phyloP scores from a whole-genome alignment of 2,113 vertebrate genomes.

The Microtus richardsoni region DNA sequence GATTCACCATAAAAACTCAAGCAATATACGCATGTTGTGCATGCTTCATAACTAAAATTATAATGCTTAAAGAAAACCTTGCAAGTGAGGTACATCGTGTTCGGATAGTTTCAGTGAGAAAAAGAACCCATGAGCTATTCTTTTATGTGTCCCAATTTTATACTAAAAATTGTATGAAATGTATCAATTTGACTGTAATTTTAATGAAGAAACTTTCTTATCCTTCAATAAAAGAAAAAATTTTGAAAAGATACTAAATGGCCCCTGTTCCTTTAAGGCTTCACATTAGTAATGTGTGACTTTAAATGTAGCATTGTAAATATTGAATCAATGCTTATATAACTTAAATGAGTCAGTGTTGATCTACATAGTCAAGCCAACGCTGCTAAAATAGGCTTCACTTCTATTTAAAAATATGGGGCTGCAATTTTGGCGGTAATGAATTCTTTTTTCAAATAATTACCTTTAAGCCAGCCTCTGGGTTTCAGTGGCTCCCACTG shows the following conservation, averaged over 20 bases:
- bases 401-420: conserved; percentile 45
- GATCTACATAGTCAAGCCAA: conserved; percentile 63
- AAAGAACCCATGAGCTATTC: neutral
- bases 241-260: conserved; percentile 23
- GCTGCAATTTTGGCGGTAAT: conserved; percentile 42
- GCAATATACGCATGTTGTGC: neutral
- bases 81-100: neutral
- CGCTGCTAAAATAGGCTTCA: conserved; percentile 63
- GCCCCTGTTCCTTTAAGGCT: conserved; percentile 18
- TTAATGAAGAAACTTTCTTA: conserved; percentile 25
- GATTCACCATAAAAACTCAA: conserved; percentile 5
- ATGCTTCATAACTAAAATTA: conserved; percentile 18
- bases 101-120: neutral
- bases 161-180: conserved; percentile 8
- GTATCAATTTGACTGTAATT: neutral
- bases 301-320: conserved; percentile 73
- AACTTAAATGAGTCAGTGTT: conserved; percentile 71
- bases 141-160: neutral
- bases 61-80: neutral
- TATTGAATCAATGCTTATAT: conserved; percentile 68
- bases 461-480: neutral
- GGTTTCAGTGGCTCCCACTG: neutral
- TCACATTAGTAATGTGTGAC: conserved; percentile 15
- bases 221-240: conserved; percentile 10
- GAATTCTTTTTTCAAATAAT: conserved; percentile 51